Evolutionary conservation across 2,797 vertebrate genomes (phyloP), one percentile per base, ranked within the genome.

Genomic region (Lagodon rhomboides): DNA sequence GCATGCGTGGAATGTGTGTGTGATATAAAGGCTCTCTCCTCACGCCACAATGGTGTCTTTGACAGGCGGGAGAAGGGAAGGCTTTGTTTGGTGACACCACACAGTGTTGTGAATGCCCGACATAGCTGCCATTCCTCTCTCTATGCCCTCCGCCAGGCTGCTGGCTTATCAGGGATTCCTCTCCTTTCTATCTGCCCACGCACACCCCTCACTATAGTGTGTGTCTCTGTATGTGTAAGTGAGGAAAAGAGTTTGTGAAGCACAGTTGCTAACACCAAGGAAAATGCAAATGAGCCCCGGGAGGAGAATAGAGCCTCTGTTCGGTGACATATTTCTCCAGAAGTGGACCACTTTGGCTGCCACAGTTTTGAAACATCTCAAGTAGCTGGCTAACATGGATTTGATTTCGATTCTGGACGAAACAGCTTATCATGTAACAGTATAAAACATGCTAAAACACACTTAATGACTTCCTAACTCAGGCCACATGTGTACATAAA

Each of bases 71-170:
- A 97, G 98, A 99, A 98, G 95, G 93, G 96, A 93, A 91, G 89
- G 92, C 96, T 97, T 99, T 99, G 98, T 99, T 93, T 94, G 91
- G 96, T 95, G 95, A 96, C 95, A 96, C 94, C 94, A 96, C 96
- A 97, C 96, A 98, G 95, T 98, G 97, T 98, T 98, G 97, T 95
- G 96, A 98, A 98, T 98, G 96, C 96, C 93, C 93, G 76, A 87
- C 97, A 99, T 99, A 95, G 93, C 95, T 97, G 88, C 91, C 96
- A 98, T 99, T 98, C 97, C 95, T 94, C 72, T 83, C 86, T 91
- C 95, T 93, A 91, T 95, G 96, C 95, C 92, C 93, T 95, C 94
- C 92, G 92, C 96, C 94, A 91, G 91, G 87, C 93, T 92, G 89
- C 92, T 77, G 93, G 91, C 94, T 92, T 93, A 95, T 94, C 95